These are phyloP conservation scores for Zelleria hepariella DNA, from an alignment of 2,888 invertebrate genomes.

Conservation along the genomic window DNA sequence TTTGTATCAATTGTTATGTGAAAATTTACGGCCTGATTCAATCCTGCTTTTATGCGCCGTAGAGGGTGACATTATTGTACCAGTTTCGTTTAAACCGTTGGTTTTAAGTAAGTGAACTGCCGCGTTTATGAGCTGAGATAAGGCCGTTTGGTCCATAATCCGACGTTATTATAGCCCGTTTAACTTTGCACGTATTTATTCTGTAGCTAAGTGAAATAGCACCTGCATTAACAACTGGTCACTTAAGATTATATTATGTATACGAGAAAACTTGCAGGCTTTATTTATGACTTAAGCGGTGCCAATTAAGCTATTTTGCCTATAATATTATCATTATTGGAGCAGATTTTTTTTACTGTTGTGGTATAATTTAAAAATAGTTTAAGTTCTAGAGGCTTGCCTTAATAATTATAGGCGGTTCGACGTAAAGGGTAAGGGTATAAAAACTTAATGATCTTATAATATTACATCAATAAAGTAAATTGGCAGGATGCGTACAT, in stretches of 20 bases:
- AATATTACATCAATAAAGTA: constrained; percentile 65
- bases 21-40: constrained; percentile 34
- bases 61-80: constrained; percentile 21
- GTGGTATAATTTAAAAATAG: constrained; percentile 61
- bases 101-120: background rate
- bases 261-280: constrained; percentile 17
- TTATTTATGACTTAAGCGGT: constrained; percentile 34
- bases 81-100: background rate
- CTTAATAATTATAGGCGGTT: constrained; percentile 61
- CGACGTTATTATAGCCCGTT: background rate
- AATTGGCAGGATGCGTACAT: constrained; percentile 62
- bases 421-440: constrained; percentile 44
- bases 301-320: constrained; percentile 45
- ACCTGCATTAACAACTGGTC: background rate
- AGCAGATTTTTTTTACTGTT: constrained; percentile 43
- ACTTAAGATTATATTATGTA: background rate
- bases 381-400: constrained; percentile 50
- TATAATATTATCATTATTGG: constrained; percentile 43
- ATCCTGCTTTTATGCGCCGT: constrained; percentile 29
- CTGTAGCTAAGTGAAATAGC: background rate
- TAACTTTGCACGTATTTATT: background rate
- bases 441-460: constrained; percentile 64
- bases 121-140: constrained; percentile 4
- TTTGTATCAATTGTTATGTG: constrained; percentile 47
- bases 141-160: background rate